phyloP scores from a whole-genome alignment of 1,140 invertebrate species.

The Gonioctena quinquepunctata region DNA sequence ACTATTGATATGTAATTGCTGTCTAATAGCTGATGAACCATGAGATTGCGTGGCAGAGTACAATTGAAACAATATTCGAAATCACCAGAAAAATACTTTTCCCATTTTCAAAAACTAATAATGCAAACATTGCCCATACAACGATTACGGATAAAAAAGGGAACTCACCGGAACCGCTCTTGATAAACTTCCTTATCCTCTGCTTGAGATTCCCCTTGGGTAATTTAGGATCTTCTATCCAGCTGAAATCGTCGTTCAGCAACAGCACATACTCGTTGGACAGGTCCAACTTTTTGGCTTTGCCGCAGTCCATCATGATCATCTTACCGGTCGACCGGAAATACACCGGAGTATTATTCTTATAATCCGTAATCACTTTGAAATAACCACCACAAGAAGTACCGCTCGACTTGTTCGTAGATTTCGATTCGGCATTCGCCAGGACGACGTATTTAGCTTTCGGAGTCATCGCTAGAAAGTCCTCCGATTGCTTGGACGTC shows the following conservation, averaged over 20 bases:
- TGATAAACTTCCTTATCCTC: conserved; percentile 17
- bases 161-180: conserved; percentile 28
- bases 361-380: conserved; percentile 37
- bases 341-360: conserved; percentile 21
- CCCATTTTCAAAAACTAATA: too few relatives aligned
- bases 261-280: conserved; percentile 49
- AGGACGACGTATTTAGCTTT: conserved; percentile 44
- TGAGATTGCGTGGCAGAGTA: too few relatives aligned
- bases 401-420: conserved; percentile 36
- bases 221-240: neutral
- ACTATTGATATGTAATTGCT: too few relatives aligned
- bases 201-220: neutral
- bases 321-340: conserved; percentile 3
- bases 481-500: conserved; percentile 36
- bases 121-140: too few relatives aligned
- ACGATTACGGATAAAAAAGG: too few relatives aligned
- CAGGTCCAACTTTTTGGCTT: conserved; percentile 46
- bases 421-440: conserved; percentile 37
- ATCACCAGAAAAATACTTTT: too few relatives aligned
- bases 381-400: conserved; percentile 42
- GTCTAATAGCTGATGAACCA: too few relatives aligned
- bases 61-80: too few relatives aligned
- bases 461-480: conserved; percentile 45
- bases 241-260: conserved; percentile 34
- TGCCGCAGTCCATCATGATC: conserved; percentile 1